Evolutionary conservation across 2,888 invertebrate species (phyloP), one percentile per base, ranked within the genome.

Genomic region (Auanema freiburgensis): DNA sequence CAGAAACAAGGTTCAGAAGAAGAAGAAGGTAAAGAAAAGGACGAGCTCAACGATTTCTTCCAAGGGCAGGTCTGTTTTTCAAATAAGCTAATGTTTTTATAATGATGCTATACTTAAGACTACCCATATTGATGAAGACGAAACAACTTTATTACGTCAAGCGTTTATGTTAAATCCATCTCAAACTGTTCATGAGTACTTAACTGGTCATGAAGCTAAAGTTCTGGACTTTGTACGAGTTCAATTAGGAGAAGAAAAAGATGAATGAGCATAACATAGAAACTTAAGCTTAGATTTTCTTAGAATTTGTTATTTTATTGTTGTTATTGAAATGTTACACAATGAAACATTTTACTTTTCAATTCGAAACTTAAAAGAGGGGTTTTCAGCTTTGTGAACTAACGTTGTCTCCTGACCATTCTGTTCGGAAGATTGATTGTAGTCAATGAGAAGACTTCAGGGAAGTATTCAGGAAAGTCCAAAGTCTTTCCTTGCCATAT

Each of bases 111-210:
- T 18, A 57, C 24, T 69, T 41, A 43, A 80, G 78, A 70, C 73
- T 23, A 79, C 80, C 11, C 57, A 69, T 18, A 72, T 82, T 21
- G 79, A 81, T 59, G 81, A 76, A 12, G 72, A 81, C 33, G 82
- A 82, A 65, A 79, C 77, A 0, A 66, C 74, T 12, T 70, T 82
- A 18, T 71, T 82, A n/a, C 72, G 77, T 10, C 82, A 82, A 63
- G 60, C 78, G 2, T 82, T 82, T 67, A 81, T 82, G 80, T 65
- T 82, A 14, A 81, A 79, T 51, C 82, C 82, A 6, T 67, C 74
- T 5, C 79, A 81, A 57, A 72, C 77, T 1, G 78, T 82, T n/a
- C 57, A 76, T 59, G 78, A 76, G 23, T 74, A 74, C 58, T 52
- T 74, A 23, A 56, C 44, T 42, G 63, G 65, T 23, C 81, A 81